Conservation (phyloP, 2,797 vertebrate genomes). For the Trachops cirrhosus region DNA sequence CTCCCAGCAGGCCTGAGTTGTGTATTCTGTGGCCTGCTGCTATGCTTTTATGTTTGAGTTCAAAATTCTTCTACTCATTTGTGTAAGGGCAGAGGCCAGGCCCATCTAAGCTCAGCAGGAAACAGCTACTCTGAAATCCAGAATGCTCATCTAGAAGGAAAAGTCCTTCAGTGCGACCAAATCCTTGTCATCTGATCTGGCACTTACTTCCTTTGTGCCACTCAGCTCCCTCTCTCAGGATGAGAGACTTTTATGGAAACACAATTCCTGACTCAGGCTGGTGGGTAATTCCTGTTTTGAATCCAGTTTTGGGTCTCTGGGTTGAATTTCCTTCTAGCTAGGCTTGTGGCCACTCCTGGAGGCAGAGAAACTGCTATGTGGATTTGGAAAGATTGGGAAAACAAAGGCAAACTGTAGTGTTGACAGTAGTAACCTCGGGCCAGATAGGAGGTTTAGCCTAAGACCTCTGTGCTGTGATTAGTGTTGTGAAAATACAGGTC, state of each 20-base stretch:
- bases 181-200: background rate
- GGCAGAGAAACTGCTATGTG: background rate
- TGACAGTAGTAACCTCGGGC: background rate
- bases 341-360: background rate
- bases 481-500: background rate
- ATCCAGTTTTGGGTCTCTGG: slow-evolving; percentile 2
- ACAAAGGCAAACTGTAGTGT: background rate
- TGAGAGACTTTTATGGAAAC: slow-evolving; percentile 38
- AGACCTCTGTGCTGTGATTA: background rate
- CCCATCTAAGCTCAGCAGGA: slow-evolving; percentile 40
- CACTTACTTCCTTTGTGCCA: slow-evolving; percentile 15
- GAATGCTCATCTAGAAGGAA: slow-evolving; percentile 34
- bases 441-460: background rate
- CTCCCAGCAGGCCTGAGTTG: slow-evolving; percentile 5
- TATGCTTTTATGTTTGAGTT: slow-evolving; percentile 55
- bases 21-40: slow-evolving; percentile 28
- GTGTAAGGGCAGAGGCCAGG: background rate
- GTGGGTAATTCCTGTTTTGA: slow-evolving; percentile 24
- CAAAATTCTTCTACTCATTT: slow-evolving; percentile 53
- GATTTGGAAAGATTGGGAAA: slow-evolving; percentile 18
- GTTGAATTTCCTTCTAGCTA: slow-evolving; percentile 51
- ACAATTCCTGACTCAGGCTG: slow-evolving; percentile 1
- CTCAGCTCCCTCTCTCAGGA: background rate
- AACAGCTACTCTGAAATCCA: slow-evolving; percentile 38
- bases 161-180: background rate